Percentiles rank a stretch among this genome's conserved stretches.
phyloP scores from a whole-genome alignment of 2,888 invertebrate genomes.

The Melanostoma mellinum region DNA sequence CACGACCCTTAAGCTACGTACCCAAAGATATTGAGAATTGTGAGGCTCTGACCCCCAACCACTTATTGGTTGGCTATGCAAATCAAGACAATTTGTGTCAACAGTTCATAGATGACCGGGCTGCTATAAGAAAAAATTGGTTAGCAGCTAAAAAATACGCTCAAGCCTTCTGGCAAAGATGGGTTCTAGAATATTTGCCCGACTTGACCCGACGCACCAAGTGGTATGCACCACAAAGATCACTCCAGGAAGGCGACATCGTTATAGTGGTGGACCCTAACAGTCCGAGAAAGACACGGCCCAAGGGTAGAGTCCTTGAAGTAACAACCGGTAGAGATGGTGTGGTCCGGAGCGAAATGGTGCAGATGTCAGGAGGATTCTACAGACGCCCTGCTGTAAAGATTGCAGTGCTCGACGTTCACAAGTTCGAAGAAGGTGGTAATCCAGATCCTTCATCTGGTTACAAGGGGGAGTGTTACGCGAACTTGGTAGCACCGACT shows the following conservation, averaged over 20 bases:
- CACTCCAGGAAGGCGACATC: constrained; percentile 49
- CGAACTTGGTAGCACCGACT: too few relatives aligned
- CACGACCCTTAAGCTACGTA: constrained; percentile 34
- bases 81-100: constrained; percentile 3
- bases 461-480: too few relatives aligned
- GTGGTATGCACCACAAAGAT: constrained; percentile 49
- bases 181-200: constrained; percentile 73
- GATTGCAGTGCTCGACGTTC: too few relatives aligned
- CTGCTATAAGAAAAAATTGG: constrained; percentile 10
- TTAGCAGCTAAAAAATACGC: not conserved
- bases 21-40: constrained; percentile 42
- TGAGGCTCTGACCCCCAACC: constrained; percentile 69
- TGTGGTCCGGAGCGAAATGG: not conserved
- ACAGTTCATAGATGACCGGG: not conserved
- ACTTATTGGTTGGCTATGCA: constrained; percentile 56
- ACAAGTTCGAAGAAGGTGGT: too few relatives aligned
- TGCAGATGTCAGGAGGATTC: not conserved
- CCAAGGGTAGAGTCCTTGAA: not conserved
- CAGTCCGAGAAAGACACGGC: not conserved
- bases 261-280: not conserved
- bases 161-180: constrained; percentile 67
- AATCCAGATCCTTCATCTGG: too few relatives aligned
- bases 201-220: constrained; percentile 54
- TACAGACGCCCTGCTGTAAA: too few relatives aligned
- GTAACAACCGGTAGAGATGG: not conserved